A percentile compares a stretch with the other conserved stretches of the same genome.
phyloP scores from a whole-genome alignment of 2,797 vertebrate genomes.

The Dipus sagitta region DNA sequence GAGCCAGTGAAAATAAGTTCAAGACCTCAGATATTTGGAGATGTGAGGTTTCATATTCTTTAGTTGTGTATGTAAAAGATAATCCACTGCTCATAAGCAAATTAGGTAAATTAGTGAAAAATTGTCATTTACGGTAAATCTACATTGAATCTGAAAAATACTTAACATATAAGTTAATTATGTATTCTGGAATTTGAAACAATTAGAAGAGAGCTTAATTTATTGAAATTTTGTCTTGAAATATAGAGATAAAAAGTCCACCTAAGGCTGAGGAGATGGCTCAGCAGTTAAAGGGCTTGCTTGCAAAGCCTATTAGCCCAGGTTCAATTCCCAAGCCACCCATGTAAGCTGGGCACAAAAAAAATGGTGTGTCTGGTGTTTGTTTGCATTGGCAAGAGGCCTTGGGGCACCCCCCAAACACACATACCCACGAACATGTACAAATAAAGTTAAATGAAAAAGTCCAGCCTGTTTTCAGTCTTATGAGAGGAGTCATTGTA shows the following conservation, averaged over 20 bases:
- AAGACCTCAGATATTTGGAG: conserved; percentile 43
- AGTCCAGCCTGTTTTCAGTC: background rate
- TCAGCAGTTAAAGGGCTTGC: too few species aligned
- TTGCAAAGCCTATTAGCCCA: too few species aligned
- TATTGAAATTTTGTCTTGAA: conserved; percentile 59
- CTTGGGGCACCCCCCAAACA: too few species aligned
- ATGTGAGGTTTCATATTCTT: conserved; percentile 55
- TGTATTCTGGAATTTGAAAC: conserved; percentile 26
- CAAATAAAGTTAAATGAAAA: background rate
- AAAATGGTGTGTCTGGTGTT: too few species aligned
- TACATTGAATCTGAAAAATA: conserved; percentile 48
- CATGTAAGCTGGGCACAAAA: too few species aligned
- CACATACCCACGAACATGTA: too few species aligned
- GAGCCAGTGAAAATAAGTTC: background rate
- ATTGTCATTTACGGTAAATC: background rate
- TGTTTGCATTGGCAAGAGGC: too few species aligned
- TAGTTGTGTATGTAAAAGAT: background rate
- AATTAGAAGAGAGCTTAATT: conserved; percentile 34
- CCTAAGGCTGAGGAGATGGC: too few species aligned
- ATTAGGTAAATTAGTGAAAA: conserved; percentile 48
- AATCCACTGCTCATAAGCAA: conserved; percentile 47
- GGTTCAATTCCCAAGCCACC: too few species aligned
- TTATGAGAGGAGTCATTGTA: background rate
- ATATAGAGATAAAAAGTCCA: background rate
- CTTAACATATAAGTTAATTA: conserved; percentile 46